Base-by-base conservation (phyloP, 2,888 invertebrate species). In the Agrotis clavis region DNA sequence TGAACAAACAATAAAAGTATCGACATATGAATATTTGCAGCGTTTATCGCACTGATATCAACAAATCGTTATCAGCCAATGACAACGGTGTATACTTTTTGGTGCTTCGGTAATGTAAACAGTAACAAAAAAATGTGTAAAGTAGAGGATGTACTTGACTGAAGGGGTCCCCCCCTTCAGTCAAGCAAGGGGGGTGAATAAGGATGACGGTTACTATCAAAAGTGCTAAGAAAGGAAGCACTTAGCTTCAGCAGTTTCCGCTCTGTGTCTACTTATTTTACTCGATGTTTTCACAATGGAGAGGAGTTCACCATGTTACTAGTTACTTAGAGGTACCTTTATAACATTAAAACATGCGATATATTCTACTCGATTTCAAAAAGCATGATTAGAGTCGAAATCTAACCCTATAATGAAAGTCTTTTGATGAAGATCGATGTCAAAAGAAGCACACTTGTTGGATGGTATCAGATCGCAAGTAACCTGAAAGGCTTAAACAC, bases 11-110 rank as follows among this genome's bases (percentile, higher is more conserved):
- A 64, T 19, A 67, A 60, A 72, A 82, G 19, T 64, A 68, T 62
- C 50, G 80, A 61, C 53, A 62, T 65, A 66, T 18, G 65, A 67
- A 81, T 41, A 41, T 76, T 67, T 50, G 81, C 50, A 21, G 16
- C 45, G 48, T 67, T 79, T 77, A 81, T 77, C 82, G 25, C 2
- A 48, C 56, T 59, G 77, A 71, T 51, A 60, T 41, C 41, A 41
- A 41, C 53, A 56, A 41, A 19, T 54, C 30, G 57, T 82, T 82
- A 80, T 80, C 80, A 82, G 74, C 61, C 66, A 61, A 59, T 73
- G 67, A 77, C 82, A 77, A 79, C 71, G 57, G 41, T 48, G 62
- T 35, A 61, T 75, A 66, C 76, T 61, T 56, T 74, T 81, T 74
- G 19, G 51, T 35, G 35, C 64, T 66, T 66, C 77, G n/a, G 53